Conservation (phyloP, 2,797 vertebrate genomes). For the Orientallactaga sibirica region DNA sequence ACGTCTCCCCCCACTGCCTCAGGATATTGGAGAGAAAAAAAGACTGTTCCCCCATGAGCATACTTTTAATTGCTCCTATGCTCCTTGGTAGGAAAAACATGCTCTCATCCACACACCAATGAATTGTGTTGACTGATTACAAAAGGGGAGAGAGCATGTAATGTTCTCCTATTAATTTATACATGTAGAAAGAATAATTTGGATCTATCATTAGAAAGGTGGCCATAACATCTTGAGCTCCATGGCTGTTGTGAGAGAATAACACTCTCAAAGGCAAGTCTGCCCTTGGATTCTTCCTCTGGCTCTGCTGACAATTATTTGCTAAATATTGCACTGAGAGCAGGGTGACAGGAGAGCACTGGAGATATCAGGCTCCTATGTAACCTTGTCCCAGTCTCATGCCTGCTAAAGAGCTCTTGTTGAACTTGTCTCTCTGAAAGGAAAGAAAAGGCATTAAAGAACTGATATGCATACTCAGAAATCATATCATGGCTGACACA, state of each 20-base stretch:
- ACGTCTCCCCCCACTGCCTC: background rate
- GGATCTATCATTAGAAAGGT: background rate
- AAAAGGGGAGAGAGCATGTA: background rate
- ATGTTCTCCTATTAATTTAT: background rate
- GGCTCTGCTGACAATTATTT: constrained; percentile 69
- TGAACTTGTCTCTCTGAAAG: constrained; percentile 77
- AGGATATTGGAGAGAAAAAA: background rate
- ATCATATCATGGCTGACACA: constrained; percentile 77
- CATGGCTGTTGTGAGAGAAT: background rate
- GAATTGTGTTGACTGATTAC: background rate
- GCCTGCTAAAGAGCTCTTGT: constrained; percentile 81
- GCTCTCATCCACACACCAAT: background rate
- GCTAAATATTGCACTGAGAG: constrained; percentile 62
- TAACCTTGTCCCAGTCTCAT: constrained; percentile 77
- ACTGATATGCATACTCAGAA: constrained; percentile 73
- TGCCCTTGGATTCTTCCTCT: constrained; percentile 69
- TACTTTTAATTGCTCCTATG: constrained; percentile 15
- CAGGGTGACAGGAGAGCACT: constrained; percentile 49
- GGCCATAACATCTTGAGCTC: background rate
- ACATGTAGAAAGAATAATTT: background rate
- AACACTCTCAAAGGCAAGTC: background rate
- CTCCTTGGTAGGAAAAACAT: background rate
- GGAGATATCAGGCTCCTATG: constrained; percentile 59
- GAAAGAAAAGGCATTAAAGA: constrained; percentile 50
- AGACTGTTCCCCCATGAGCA: background rate